Base-by-base conservation (phyloP, 1,140 invertebrate species). In the Nomia melanderi region DNA sequence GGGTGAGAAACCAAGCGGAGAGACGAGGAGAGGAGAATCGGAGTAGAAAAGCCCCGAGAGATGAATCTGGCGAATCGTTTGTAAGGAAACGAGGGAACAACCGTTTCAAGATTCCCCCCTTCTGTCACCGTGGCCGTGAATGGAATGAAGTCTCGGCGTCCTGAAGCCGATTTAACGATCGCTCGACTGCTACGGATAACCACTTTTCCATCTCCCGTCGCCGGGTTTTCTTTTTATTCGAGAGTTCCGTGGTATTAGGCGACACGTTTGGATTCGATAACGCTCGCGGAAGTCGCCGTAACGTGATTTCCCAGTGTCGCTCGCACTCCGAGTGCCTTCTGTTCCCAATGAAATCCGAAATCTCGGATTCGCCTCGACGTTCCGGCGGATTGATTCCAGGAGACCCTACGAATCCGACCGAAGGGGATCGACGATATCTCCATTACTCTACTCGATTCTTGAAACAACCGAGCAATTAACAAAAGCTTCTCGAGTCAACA, bases 1-100 rank as follows among this genome's bases (percentile, higher is more conserved):
- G 41, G 20, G 41, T 17, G 14, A 44, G 11, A 41, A 41, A 41
- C 2, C 7, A 12, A 41, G 8, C 7, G 39, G 2, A 41, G 41
- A 44, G 41, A 39, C 41, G 41, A 44, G 12, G 14, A 17, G 41
- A 44, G 41, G 69, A 72, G 70, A 73, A 79, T 74, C 44, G 54
- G 56, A 63, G 44, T 44, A 29, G 53, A 29, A 74, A 81, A 71
- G 66, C 36, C 71, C 60, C 71, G 41, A 59, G 64, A 74, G 78
- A 83, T 59, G 84, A 86, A 74, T 80, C 73, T 60, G 70, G 73
- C 73, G 76, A 81, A 83, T 82, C 76, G 75, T 85, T 74, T 74
- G 81, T 79, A 71, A 77, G 74, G 56, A 86, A 81, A 80, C 79
- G 84, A 75, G 84, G 63, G 76, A 78, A 80, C 75, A 76, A 73